Evolutionary conservation across 2,888 invertebrate species (phyloP).

Genomic region (Elysia crispata): DNA sequence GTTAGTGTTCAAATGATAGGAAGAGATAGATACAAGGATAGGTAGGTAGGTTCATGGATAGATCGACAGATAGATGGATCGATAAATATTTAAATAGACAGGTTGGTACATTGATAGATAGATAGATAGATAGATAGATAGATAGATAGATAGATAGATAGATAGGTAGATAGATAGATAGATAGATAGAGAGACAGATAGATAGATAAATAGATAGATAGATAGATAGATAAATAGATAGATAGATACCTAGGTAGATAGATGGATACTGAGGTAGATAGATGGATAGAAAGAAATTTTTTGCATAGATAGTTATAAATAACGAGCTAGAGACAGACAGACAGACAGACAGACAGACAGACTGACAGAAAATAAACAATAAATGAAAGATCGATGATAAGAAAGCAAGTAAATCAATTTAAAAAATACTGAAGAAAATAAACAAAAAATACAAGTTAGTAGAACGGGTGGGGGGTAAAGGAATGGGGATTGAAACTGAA

Average conservation of each 20-base stretch:
- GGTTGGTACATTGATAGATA: not conserved
- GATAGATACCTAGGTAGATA: not conserved
- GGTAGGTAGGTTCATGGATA: not conserved
- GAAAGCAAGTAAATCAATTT: not conserved
- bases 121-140: constrained; percentile 16
- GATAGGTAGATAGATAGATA: not conserved
- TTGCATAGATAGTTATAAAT: too few species aligned
- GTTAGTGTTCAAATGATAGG: not conserved
- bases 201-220: not conserved
- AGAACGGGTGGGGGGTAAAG: not conserved
- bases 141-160: not conserved
- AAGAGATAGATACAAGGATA: not conserved
- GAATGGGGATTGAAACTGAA: not conserved
- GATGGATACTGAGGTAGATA: too few species aligned
- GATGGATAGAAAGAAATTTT: too few species aligned
- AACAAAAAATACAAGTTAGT: not conserved
- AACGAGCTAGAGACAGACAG: too few species aligned
- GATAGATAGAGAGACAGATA: not conserved
- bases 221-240: constrained; percentile 14
- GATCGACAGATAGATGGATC: not conserved
- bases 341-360: not conserved
- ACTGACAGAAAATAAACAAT: not conserved
- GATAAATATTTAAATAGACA: not conserved
- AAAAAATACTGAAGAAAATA: not conserved
- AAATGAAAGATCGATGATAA: not conserved